phyloP scores from a whole-genome alignment of 2,888 invertebrate species.

The Boloria selene region DNA sequence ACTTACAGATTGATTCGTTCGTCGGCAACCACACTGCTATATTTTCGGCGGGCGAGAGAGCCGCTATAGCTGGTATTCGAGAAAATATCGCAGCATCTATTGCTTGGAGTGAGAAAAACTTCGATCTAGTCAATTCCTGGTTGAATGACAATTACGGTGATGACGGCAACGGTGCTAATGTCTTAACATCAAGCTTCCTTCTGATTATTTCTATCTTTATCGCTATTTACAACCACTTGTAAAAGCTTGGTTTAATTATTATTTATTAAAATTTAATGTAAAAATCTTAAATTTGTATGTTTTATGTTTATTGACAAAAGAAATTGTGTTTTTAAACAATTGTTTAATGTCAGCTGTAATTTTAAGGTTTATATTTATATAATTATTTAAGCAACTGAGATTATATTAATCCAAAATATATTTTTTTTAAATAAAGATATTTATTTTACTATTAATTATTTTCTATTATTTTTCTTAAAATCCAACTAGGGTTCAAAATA shows the following conservation, averaged over 20 bases:
- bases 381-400: too few species aligned
- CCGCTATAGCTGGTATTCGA: slow-evolving; percentile 60
- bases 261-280: not conserved
- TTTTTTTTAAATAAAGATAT: too few species aligned
- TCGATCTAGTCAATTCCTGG: slow-evolving; percentile 58
- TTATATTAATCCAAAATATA: too few species aligned
- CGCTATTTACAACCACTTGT: slow-evolving; percentile 45
- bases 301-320: not conserved
- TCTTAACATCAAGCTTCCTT: slow-evolving; percentile 55
- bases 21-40: slow-evolving; percentile 50
- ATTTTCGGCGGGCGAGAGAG: slow-evolving; percentile 65
- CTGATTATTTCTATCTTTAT: slow-evolving; percentile 54
- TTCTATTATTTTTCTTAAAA: too few species aligned
- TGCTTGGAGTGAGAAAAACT: slow-evolving; percentile 60
- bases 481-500: too few species aligned
- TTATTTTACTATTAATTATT: too few species aligned
- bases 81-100: slow-evolving; percentile 69
- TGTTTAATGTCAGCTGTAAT: too few species aligned
- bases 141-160: slow-evolving; percentile 53
- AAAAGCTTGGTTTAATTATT: not conserved
- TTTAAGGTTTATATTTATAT: too few species aligned
- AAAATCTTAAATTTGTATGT: not conserved
- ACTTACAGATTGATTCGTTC: slow-evolving; percentile 57
- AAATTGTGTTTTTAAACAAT: too few species aligned
- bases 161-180: slow-evolving; percentile 45